A percentile compares a stretch with the other conserved stretches of the same genome.
These are phyloP conservation scores for Thamnaconus septentrionalis DNA, from an alignment of 2,113 vertebrate genomes.

Conservation along the genomic window DNA sequence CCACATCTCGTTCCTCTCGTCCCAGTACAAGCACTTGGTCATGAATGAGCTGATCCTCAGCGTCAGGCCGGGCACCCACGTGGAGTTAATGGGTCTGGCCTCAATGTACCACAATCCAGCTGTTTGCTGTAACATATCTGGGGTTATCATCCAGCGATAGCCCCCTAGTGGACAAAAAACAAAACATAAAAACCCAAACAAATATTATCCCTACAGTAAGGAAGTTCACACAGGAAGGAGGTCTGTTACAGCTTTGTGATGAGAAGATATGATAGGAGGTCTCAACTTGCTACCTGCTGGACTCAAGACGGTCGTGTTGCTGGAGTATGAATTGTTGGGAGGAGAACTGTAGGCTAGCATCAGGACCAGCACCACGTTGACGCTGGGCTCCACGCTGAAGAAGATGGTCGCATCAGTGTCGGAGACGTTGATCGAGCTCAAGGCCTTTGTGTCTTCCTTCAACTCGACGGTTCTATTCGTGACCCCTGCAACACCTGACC, in stretches of 20 bases:
- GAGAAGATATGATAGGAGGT: too few species aligned
- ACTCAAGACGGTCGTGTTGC: slow-evolving; percentile 35
- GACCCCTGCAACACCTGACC: neutral
- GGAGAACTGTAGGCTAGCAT: slow-evolving; percentile 24
- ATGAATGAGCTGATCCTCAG: slow-evolving; percentile 55
- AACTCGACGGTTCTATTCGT: slow-evolving; percentile 9
- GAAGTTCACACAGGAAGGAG: too few species aligned
- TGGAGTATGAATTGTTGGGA: slow-evolving; percentile 22
- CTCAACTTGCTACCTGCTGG: slow-evolving; percentile 45
- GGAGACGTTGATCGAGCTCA: slow-evolving; percentile 59
- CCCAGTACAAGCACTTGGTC: slow-evolving; percentile 76
- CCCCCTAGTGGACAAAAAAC: slow-evolving; percentile 44
- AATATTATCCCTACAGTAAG: too few species aligned
- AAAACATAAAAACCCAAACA: neutral
- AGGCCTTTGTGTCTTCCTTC: slow-evolving; percentile 12
- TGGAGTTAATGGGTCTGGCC: slow-evolving; percentile 37
- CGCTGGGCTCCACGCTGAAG: slow-evolving; percentile 46
- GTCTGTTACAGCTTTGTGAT: too few species aligned
- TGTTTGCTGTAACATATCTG: slow-evolving; percentile 57
- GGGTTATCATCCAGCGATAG: slow-evolving; percentile 75
- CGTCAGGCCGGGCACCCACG: slow-evolving; percentile 11
- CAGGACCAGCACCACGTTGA: slow-evolving; percentile 55
- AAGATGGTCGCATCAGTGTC: slow-evolving; percentile 60
- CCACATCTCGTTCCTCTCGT: slow-evolving; percentile 47
- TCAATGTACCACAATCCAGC: slow-evolving; percentile 66